Evolutionary conservation across 2,113 vertebrate species (phyloP).

Genomic region (Centrocercus urophasianus): DNA sequence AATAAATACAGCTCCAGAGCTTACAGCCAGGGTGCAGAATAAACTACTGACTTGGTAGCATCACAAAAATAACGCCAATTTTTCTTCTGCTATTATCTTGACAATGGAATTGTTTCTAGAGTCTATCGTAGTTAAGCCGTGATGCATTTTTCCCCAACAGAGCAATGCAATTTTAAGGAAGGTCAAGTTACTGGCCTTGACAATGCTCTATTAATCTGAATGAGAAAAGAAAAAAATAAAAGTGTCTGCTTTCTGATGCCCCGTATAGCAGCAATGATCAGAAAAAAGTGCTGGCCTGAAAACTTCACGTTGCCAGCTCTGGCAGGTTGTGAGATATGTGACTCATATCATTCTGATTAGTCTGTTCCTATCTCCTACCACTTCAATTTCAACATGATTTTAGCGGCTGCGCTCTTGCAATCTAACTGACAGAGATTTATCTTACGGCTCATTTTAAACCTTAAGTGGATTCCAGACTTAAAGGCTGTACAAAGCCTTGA

Average conservation of each 20-base stretch:
- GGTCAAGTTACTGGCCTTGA: constrained; percentile 70
- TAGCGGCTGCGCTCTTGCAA: neutral
- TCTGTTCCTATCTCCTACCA: constrained; percentile 60
- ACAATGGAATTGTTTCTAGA: constrained; percentile 67
- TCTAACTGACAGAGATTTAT: constrained; percentile 51
- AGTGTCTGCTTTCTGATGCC: constrained; percentile 26
- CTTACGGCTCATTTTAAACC: constrained; percentile 56
- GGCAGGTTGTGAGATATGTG: constrained; percentile 44
- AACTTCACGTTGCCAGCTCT: constrained; percentile 38
- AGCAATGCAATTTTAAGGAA: constrained; percentile 68
- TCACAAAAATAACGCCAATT: constrained; percentile 66
- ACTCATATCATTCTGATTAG: constrained; percentile 53
- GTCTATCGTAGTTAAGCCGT: constrained; percentile 56
- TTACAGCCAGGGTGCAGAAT: constrained; percentile 43
- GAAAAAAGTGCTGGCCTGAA: constrained; percentile 57
- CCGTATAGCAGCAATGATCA: constrained; percentile 9
- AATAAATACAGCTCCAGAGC: constrained; percentile 55
- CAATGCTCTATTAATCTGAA: constrained; percentile 71
- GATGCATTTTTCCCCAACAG: constrained; percentile 62
- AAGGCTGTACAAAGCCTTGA: constrained; percentile 37
- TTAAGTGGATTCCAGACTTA: constrained; percentile 60
- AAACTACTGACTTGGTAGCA: constrained; percentile 60
- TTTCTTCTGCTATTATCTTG: constrained; percentile 69
- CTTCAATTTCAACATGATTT: constrained; percentile 57
- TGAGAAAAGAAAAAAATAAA: constrained; percentile 35